Conservation (phyloP, 1,140 invertebrate species). For the Harlomillsia oculata region DNA sequence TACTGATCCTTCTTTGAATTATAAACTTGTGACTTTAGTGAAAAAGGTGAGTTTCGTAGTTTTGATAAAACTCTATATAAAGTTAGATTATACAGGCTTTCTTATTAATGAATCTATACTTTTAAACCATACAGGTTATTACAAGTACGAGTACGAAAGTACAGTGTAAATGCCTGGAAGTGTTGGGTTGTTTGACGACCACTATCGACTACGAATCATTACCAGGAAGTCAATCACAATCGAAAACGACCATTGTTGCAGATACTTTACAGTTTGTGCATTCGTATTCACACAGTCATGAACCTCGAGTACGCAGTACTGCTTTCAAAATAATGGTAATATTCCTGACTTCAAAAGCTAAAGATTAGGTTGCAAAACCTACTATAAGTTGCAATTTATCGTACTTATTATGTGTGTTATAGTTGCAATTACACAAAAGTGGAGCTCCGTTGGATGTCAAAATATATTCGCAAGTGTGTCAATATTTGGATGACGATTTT, state of each 20-base stretch:
- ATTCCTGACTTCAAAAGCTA: constrained; percentile 5
- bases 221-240: no score
- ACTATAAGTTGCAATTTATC: constrained; percentile 11
- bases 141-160: constrained; percentile 63
- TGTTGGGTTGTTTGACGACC: constrained; percentile 53
- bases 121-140: constrained; percentile 55
- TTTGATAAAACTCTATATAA: no score
- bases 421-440: constrained; percentile 60
- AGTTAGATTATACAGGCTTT: no score
- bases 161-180: constrained; percentile 63
- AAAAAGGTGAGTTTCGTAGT: constrained; percentile 39
- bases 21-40: constrained; percentile 40
- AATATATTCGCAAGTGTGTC: constrained; percentile 71
- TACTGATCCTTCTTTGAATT: constrained; percentile 37
- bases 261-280: constrained; percentile 57
- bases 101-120: no score
- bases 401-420: constrained; percentile 20
- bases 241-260: constrained; percentile 45
- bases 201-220: no score
- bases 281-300: constrained; percentile 73
- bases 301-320: constrained; percentile 77
- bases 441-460: constrained; percentile 64
- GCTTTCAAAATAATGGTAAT: constrained; percentile 75
- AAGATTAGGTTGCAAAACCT: background rate
- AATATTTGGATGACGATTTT: constrained; percentile 83